phyloP scores from a whole-genome alignment of 2,797 vertebrate species.

The Cygnus olor region DNA sequence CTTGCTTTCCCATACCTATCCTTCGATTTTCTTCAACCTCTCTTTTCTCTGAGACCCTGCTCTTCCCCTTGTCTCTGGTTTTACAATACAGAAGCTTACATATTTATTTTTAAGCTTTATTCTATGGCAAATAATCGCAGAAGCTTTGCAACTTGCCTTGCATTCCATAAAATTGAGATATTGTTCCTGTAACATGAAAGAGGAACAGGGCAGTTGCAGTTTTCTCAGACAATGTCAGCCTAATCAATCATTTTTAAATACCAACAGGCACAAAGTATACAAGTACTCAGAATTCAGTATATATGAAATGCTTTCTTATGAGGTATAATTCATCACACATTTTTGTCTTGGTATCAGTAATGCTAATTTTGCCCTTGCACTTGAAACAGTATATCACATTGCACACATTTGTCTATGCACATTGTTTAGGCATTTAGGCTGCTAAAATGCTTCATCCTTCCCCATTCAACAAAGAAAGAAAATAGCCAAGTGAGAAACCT shows the following conservation, averaged over 20 bases:
- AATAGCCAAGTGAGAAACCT: background rate
- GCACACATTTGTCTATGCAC: background rate
- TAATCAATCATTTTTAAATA: slow-evolving; percentile 92
- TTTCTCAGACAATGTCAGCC: slow-evolving; percentile 85
- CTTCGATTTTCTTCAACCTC: background rate
- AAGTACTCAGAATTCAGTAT: slow-evolving; percentile 79
- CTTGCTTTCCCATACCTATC: background rate
- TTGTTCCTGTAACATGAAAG: slow-evolving; percentile 84
- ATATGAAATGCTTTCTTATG: slow-evolving; percentile 79
- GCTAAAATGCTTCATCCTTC: background rate
- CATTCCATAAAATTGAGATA: slow-evolving; percentile 84
- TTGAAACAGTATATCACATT: background rate
- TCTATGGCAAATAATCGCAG: slow-evolving; percentile 78
- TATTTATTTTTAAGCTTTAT: slow-evolving; percentile 78
- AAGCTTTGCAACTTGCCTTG: slow-evolving; percentile 81
- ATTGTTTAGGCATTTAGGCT: background rate
- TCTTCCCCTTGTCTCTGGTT: background rate
- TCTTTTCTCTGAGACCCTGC: background rate
- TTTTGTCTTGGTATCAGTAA: slow-evolving; percentile 79
- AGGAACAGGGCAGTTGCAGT: slow-evolving; percentile 80
- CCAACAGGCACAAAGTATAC: slow-evolving; percentile 77
- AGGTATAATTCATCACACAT: slow-evolving; percentile 84
- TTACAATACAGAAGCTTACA: slow-evolving; percentile 17
- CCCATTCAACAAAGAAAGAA: background rate
- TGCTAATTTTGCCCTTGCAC: slow-evolving; percentile 78